phyloP scores from a whole-genome alignment of 2,797 vertebrate genomes.

The Babyrousa celebensis region DNA sequence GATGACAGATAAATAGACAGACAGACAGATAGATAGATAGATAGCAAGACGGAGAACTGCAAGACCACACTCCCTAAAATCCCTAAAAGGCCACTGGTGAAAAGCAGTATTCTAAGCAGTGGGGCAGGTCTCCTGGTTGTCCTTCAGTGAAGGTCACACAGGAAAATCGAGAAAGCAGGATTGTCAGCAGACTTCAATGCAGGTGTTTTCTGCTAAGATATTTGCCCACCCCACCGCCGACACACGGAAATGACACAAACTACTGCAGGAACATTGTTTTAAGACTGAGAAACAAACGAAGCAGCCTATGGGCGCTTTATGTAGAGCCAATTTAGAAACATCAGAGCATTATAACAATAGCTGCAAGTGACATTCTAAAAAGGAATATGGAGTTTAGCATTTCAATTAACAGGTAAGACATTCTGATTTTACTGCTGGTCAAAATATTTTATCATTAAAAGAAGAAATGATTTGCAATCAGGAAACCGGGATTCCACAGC shows the following conservation, averaged over 20 bases:
- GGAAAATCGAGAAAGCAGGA: conserved; percentile 24
- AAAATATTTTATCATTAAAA: conserved; percentile 15
- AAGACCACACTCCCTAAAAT: conserved; percentile 39
- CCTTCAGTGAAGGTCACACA: neutral
- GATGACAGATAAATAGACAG: neutral
- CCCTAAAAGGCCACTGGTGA: conserved; percentile 23
- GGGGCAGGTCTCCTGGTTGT: neutral
- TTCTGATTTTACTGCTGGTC: neutral
- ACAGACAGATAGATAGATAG: neutral
- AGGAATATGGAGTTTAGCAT: neutral
- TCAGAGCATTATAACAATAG: neutral
- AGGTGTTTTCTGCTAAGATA: neutral
- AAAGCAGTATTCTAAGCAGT: neutral
- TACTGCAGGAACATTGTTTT: neutral
- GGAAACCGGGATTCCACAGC: neutral
- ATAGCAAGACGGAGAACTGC: neutral
- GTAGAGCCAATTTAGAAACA: neutral
- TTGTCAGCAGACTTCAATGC: neutral
- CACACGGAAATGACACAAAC: neutral
- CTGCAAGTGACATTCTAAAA: neutral
- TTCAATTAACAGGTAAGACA: neutral
- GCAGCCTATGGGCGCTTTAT: neutral
- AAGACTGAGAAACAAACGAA: neutral
- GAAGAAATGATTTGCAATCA: neutral
- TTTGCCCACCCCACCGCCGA: too few species aligned